These are phyloP conservation scores for Halichondria panicea DNA, from an alignment of 37 sponge, comb jelly and placozoan species.

Conservation along the genomic window DNA sequence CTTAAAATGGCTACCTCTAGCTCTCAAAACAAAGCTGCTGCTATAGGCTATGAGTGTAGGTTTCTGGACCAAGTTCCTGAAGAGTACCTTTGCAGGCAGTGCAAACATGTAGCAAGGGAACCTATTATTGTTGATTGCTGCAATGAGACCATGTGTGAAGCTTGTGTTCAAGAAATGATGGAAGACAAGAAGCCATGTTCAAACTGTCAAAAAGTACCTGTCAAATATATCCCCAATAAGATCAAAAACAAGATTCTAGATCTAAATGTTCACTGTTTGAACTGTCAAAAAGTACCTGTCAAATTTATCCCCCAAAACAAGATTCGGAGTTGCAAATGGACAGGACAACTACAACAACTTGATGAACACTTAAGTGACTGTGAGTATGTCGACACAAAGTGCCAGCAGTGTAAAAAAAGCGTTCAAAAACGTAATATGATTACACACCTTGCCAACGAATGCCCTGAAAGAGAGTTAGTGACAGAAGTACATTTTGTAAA, in stretches of 20 bases:
- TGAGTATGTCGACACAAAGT: constrained; percentile 18
- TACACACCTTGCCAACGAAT: constrained; percentile 11
- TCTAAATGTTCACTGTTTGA: constrained; percentile 23
- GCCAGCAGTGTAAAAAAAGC: constrained; percentile 12
- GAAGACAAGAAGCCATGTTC: constrained; percentile 24
- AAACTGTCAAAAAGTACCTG: not conserved
- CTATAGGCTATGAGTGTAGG: constrained; percentile 17
- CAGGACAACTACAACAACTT: constrained; percentile 3
- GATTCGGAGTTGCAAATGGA: constrained; percentile 44
- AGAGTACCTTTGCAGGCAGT: not conserved
- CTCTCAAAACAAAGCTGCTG: too few species aligned
- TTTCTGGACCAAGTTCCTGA: not conserved
- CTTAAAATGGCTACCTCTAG: too few species aligned
- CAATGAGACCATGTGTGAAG: constrained; percentile 17
- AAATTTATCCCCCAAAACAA: too few species aligned
- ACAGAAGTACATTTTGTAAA: constrained; percentile 7
- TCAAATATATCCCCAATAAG: not conserved
- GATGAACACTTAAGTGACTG: constrained; percentile 28
- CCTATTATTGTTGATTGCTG: constrained; percentile 12
- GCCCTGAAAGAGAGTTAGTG: constrained; percentile 17
- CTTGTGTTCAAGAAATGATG: not conserved
- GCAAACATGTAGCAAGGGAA: constrained; percentile 7
- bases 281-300: too few species aligned
- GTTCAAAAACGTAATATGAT: not conserved
- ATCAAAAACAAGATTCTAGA: not conserved